These are phyloP conservation scores for Cheilosia pagana DNA, from an alignment of 2,888 invertebrate genomes.

Conservation along the genomic window DNA sequence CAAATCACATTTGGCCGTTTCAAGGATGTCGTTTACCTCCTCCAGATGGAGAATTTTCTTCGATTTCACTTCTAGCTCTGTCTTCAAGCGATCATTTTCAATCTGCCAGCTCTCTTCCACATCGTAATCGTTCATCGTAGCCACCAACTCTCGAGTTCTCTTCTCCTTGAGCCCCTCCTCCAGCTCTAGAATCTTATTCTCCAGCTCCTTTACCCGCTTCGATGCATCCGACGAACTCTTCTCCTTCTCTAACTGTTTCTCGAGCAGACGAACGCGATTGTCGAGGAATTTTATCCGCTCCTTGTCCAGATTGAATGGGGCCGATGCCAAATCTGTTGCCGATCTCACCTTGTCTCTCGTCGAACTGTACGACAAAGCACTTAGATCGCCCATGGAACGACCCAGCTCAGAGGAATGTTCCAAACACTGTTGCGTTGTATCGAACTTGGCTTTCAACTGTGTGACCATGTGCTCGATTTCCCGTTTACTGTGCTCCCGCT, in stretches of 20 bases:
- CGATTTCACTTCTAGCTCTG: slow-evolving; percentile 85
- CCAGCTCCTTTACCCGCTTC: slow-evolving; percentile 76
- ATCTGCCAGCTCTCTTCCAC: slow-evolving; percentile 89
- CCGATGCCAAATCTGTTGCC: slow-evolving; percentile 79
- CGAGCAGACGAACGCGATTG: slow-evolving; percentile 81
- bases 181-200: slow-evolving; percentile 87
- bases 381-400: slow-evolving; percentile 82
- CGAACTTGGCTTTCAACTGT: slow-evolving; percentile 85
- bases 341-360: slow-evolving; percentile 80
- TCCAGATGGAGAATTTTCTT: slow-evolving; percentile 84
- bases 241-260: slow-evolving; percentile 81
- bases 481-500: slow-evolving; percentile 84
- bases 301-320: slow-evolving; percentile 79
- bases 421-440: slow-evolving; percentile 83
- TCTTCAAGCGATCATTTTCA: slow-evolving; percentile 86
- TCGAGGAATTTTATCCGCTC: slow-evolving; percentile 81
- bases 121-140: slow-evolving; percentile 86
- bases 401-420: slow-evolving; percentile 81
- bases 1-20: slow-evolving; percentile 82
- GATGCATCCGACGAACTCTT: slow-evolving; percentile 71
- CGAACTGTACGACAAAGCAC: slow-evolving; percentile 76
- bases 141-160: slow-evolving; percentile 82
- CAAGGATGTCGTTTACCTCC: slow-evolving; percentile 85
- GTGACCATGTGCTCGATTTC: slow-evolving; percentile 85
- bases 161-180: slow-evolving; percentile 93